phyloP scores from a whole-genome alignment of 2,797 vertebrate genomes.

The Molothrus ater region DNA sequence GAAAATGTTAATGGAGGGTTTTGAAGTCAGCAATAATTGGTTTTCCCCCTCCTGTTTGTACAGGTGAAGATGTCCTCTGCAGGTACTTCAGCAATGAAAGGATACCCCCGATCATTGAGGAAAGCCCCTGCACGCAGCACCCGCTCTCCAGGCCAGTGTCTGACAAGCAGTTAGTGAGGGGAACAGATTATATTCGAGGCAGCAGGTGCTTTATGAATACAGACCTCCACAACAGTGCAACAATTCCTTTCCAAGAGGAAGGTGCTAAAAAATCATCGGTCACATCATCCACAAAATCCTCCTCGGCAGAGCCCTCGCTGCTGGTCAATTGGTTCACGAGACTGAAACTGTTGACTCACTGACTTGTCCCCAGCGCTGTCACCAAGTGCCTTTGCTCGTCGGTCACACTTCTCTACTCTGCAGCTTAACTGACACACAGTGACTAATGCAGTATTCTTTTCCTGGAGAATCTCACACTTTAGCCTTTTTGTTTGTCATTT shows the following conservation, averaged over 20 bases:
- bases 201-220: constrained; percentile 85
- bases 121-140: constrained; percentile 75
- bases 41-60: not conserved
- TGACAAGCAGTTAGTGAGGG: constrained; percentile 82
- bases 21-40: not conserved
- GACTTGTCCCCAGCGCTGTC: constrained; percentile 71
- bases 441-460: constrained; percentile 1
- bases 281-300: constrained; percentile 75
- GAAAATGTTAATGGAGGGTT: not conserved
- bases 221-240: constrained; percentile 88
- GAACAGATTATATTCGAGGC: constrained; percentile 89
- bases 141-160: constrained; percentile 79
- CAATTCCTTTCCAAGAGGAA: constrained; percentile 88
- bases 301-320: constrained; percentile 85
- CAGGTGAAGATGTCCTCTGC: constrained; percentile 84
- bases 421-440: constrained; percentile 39
- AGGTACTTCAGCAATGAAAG: constrained; percentile 91
- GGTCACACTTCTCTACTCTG: not conserved
- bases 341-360: constrained; percentile 90
- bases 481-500: not conserved
- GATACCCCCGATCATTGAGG: constrained; percentile 88
- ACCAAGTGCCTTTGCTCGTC: constrained; percentile 81
- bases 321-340: constrained; percentile 88
- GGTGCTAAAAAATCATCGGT: constrained; percentile 74
- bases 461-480: constrained; percentile 7